Conservation (phyloP, 1,140 invertebrate genomes). For the Acyrthosiphon pisum region DNA sequence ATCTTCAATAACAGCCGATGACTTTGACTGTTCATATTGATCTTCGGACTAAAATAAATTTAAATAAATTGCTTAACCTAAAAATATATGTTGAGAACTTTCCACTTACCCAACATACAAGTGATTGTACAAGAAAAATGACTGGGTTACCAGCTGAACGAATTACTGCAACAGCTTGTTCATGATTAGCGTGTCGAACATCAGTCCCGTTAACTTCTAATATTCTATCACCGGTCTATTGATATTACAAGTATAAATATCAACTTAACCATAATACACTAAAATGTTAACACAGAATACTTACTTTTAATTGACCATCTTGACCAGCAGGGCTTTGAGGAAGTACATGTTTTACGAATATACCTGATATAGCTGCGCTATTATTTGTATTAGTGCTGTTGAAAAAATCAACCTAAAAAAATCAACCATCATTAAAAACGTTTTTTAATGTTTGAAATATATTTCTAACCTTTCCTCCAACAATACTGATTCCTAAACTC, state of each 20-base stretch:
- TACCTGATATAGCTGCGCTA: conserved; percentile 78
- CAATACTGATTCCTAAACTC: conserved; percentile 94
- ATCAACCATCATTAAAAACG: background rate
- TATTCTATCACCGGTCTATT: conserved; percentile 84
- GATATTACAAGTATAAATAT: conserved; percentile 60
- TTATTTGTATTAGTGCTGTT: conserved; percentile 63
- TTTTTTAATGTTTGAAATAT: background rate
- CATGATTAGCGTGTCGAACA: conserved; percentile 88
- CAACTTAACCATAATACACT: conserved; percentile 58
- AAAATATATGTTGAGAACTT: conserved; percentile 62
- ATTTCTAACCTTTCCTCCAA: conserved; percentile 85
- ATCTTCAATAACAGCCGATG: background rate
- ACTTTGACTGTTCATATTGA: conserved; percentile 17
- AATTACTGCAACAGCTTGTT: conserved; percentile 94
- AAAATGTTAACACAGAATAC: background rate
- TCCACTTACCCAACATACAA: conserved; percentile 82
- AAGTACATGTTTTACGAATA: conserved; percentile 97
- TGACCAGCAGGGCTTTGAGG: conserved; percentile 92
- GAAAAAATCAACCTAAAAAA: conserved; percentile 69
- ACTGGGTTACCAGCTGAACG: conserved; percentile 90
- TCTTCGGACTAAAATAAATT: conserved; percentile 25
- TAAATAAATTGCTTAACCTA: too few relatives aligned
- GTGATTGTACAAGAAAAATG: conserved; percentile 89
- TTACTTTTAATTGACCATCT: conserved; percentile 85
- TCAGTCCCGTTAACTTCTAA: conserved; percentile 93